These are phyloP conservation scores for Augochlora pura DNA, from an alignment of 1,140 invertebrate genomes.

Conservation along the genomic window DNA sequence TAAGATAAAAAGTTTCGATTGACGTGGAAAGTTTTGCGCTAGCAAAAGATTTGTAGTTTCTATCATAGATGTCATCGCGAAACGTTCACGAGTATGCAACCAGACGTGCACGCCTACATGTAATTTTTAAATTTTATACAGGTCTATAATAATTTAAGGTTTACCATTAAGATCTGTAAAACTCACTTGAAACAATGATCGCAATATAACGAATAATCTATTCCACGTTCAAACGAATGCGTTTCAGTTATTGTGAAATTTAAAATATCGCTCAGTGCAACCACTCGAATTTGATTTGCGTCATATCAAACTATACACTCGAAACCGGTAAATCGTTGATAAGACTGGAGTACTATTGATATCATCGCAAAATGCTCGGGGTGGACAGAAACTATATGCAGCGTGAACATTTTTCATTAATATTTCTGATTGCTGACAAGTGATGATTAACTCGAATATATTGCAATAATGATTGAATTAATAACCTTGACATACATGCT, in stretches of 20 bases:
- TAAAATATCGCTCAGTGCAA: too few species aligned
- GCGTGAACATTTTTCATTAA: not conserved
- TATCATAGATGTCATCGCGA: conserved; percentile 36
- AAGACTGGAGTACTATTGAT: not conserved
- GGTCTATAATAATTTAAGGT: too few species aligned
- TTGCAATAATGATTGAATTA: too few species aligned
- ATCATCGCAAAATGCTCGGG: too few species aligned
- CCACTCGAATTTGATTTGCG: too few species aligned
- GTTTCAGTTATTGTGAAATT: too few species aligned
- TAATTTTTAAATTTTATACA: too few species aligned
- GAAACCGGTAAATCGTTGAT: not conserved
- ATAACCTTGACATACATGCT: too few species aligned
- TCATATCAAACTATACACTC: not conserved
- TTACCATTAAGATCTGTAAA: not conserved
- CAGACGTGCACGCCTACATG: not conserved
- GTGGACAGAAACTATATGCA: not conserved
- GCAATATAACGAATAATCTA: too few species aligned
- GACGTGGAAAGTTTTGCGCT: conserved; percentile 8
- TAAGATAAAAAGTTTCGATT: conserved; percentile 23
- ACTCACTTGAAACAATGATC: too few species aligned
- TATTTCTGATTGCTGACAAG: not conserved
- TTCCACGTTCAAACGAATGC: too few species aligned
- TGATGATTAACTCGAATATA: too few species aligned
- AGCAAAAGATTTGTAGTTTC: conserved; percentile 9
- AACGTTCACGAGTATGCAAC: not conserved